phyloP scores from a whole-genome alignment of 2,797 vertebrate genomes.

The Sarcophilus harrisii region DNA sequence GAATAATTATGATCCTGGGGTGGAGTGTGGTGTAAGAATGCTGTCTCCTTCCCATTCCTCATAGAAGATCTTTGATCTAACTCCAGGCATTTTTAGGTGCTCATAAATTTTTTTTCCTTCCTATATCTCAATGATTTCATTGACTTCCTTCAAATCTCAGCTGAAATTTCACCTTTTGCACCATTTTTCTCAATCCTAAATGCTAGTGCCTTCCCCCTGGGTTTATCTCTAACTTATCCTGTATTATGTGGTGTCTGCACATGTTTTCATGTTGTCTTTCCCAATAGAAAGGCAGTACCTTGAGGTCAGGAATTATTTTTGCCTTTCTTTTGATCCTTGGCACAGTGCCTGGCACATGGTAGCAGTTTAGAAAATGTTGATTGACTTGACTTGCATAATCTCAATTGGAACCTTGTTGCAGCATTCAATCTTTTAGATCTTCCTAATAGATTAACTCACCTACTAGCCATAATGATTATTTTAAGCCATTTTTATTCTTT shows the following conservation, averaged over 20 bases:
- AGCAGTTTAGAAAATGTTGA: background rate
- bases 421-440: background rate
- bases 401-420: background rate
- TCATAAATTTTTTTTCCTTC: background rate
- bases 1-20: background rate
- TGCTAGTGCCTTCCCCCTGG: background rate
- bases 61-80: background rate
- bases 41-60: background rate
- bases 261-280: background rate
- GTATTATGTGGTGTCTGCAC: background rate
- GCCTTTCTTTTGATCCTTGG: background rate
- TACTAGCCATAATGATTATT: background rate
- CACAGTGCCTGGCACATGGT: too few species aligned
- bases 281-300: background rate
- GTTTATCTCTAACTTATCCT: background rate
- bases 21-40: background rate
- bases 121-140: background rate
- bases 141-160: background rate
- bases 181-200: background rate
- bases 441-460: background rate
- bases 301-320: background rate
- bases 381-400: background rate
- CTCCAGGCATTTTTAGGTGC: background rate
- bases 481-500: background rate
- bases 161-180: background rate